A percentile compares a stretch with the other conserved stretches of the same genome.
Evolutionary conservation across 2,113 vertebrate species (phyloP).

Genomic region (Ivindomyrus marchei): DNA sequence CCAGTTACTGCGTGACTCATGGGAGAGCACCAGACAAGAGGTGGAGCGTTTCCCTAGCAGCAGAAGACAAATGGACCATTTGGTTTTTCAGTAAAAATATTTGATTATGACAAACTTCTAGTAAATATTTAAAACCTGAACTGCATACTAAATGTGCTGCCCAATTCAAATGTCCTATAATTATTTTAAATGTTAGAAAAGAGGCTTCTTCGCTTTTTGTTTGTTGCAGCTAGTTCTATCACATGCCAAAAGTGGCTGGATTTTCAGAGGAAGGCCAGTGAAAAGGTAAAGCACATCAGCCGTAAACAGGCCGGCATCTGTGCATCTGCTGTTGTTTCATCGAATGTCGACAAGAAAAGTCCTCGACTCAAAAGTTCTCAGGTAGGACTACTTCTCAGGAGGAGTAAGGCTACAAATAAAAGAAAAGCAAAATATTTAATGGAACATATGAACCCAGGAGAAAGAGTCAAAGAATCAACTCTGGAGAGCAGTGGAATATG

Average conservation of each 20-base stretch:
- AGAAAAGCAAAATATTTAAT: neutral
- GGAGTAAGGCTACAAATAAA: neutral
- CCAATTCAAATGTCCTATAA: neutral
- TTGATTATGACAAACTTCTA: slow-evolving; percentile 42
- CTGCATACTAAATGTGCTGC: neutral
- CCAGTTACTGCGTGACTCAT: slow-evolving; percentile 65
- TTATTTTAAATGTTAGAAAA: neutral
- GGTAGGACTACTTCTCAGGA: neutral
- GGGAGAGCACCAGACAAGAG: slow-evolving; percentile 63
- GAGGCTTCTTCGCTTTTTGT: slow-evolving; percentile 20
- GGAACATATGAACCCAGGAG: neutral
- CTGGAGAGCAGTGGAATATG: neutral
- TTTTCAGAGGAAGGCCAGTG: neutral
- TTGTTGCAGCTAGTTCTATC: slow-evolving; percentile 38
- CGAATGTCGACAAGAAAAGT: neutral
- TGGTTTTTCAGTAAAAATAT: slow-evolving; percentile 35
- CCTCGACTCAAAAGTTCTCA: neutral
- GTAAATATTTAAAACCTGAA: slow-evolving; percentile 24
- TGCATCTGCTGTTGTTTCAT: neutral
- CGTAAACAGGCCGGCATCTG: neutral
- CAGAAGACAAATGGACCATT: slow-evolving; percentile 70
- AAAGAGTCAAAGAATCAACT: neutral
- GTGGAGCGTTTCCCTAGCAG: slow-evolving; percentile 45
- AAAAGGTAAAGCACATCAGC: neutral
- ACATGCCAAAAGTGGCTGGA: slow-evolving; percentile 36